These are phyloP conservation scores for Leucoraja erinaceus DNA, from an alignment of 2,113 vertebrate genomes.

Conservation along the genomic window DNA sequence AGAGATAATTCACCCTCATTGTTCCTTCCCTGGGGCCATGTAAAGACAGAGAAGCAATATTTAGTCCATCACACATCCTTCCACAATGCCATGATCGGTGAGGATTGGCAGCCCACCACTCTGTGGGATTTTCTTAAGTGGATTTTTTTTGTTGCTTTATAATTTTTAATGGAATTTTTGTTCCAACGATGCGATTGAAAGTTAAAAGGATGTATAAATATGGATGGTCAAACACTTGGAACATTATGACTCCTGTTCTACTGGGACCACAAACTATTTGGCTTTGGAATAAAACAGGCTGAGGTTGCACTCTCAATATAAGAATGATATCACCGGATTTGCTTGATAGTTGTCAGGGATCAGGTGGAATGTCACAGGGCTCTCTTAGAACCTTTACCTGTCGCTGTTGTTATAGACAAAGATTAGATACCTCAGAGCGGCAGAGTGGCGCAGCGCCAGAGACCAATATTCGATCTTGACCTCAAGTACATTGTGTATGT, in stretches of 20 bases:
- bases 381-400: not conserved
- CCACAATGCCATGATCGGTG: not conserved
- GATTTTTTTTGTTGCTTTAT: not conserved
- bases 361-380: not conserved
- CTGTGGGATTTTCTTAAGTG: constrained; percentile 8
- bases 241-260: not conserved
- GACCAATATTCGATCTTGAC: too few species aligned
- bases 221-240: not conserved
- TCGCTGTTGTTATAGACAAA: not conserved
- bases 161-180: constrained; percentile 24
- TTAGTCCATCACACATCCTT: not conserved
- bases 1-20: not conserved
- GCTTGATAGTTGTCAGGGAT: not conserved
- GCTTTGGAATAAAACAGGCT: not conserved
- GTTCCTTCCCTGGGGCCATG: not conserved
- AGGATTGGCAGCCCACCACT: not conserved
- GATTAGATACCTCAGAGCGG: not conserved
- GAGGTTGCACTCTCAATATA: not conserved
- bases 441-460: too few species aligned
- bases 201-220: constrained; percentile 10
- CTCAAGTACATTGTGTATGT: too few species aligned
- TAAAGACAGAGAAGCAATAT: not conserved
- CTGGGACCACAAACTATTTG: not conserved
- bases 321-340: constrained; percentile 3
- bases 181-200: not conserved